A percentile compares a stretch with the other conserved stretches of the same genome.
Conservation (phyloP, 2,113 vertebrate genomes). For the Hydropotes inermis region DNA sequence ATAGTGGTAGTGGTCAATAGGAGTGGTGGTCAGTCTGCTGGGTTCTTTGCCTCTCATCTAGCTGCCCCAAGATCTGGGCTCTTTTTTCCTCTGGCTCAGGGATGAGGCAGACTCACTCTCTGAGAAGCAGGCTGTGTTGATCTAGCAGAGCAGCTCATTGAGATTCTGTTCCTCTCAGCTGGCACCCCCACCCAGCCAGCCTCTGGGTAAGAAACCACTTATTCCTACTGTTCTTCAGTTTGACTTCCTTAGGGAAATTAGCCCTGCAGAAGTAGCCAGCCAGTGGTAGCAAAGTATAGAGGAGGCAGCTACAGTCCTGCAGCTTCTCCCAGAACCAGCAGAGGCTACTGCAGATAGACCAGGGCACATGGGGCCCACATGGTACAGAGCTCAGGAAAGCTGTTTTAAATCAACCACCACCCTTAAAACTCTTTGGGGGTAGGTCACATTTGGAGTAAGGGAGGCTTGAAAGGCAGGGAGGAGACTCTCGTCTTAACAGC, state of each 20-base stretch:
- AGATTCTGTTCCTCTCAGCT: neutral
- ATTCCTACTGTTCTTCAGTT: neutral
- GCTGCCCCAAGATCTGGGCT: neutral
- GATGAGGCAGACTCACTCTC: neutral
- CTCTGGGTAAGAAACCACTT: conserved; percentile 5
- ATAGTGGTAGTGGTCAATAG: neutral
- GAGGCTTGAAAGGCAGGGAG: neutral
- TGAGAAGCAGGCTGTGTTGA: neutral
- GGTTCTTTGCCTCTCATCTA: neutral
- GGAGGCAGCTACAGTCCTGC: neutral
- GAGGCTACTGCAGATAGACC: neutral
- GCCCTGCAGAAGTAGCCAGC: neutral
- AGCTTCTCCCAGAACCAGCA: neutral
- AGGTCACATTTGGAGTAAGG: neutral
- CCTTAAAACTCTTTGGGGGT: neutral
- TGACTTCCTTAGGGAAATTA: neutral
- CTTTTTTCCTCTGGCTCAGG: neutral
- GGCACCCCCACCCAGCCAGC: neutral
- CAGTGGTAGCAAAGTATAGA: neutral
- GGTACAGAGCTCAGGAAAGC: neutral
- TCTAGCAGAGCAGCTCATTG: rapidly evolving
- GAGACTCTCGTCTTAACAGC: neutral
- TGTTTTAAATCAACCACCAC: neutral
- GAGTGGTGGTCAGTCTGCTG: neutral
- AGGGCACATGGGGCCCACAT: neutral